A percentile compares a stretch with the other conserved stretches of the same genome.
phyloP scores from a whole-genome alignment of 2,797 vertebrate genomes.

The Ptychadena robeensis region DNA sequence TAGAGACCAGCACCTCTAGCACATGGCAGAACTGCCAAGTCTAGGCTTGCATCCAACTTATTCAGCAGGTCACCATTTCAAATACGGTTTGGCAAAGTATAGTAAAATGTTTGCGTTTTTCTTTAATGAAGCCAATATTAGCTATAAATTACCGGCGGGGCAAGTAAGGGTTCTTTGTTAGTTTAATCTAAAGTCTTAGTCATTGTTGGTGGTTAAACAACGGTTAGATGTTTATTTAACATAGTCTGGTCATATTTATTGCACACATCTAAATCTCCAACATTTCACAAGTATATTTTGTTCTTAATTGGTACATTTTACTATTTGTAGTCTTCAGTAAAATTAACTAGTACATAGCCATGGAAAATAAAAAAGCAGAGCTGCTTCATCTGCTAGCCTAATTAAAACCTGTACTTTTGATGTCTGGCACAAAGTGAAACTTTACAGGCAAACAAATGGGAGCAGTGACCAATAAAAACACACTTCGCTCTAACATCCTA shows the following conservation, averaged over 20 bases:
- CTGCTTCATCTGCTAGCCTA: slow-evolving; percentile 42
- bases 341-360: slow-evolving; percentile 37
- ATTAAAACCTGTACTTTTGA: slow-evolving; percentile 65
- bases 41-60: background rate
- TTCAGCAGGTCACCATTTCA: background rate
- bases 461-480: slow-evolving; percentile 43
- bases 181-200: background rate
- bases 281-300: slow-evolving; percentile 33
- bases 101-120: background rate
- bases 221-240: background rate
- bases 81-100: background rate
- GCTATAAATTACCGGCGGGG: background rate
- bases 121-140: slow-evolving; percentile 2
- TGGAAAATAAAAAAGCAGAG: slow-evolving; percentile 17
- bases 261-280: slow-evolving; percentile 4
- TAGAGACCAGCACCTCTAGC: background rate
- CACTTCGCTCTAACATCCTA: slow-evolving; percentile 50
- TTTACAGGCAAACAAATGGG: slow-evolving; percentile 56
- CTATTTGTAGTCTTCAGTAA: slow-evolving; percentile 36
- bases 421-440: slow-evolving; percentile 65
- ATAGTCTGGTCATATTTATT: slow-evolving; percentile 15
- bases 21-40: background rate
- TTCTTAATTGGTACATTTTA: slow-evolving; percentile 32
- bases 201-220: background rate
- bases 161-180: background rate